These are phyloP conservation scores for Oryzaephilus surinamensis DNA, from an alignment of 1,140 invertebrate species.

Conservation along the genomic window DNA sequence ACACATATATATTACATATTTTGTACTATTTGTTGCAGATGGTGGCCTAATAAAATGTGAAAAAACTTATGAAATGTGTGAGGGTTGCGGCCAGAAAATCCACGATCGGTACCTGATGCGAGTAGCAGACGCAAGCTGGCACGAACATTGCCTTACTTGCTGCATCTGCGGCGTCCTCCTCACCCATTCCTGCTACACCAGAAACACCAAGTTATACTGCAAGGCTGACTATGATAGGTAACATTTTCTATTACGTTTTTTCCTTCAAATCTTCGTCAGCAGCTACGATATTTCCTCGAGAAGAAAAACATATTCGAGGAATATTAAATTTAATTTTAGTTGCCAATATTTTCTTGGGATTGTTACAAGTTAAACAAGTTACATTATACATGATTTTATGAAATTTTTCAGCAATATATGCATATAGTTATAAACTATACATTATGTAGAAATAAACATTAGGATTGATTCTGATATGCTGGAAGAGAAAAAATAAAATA, in stretches of 20 bases:
- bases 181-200: conserved; percentile 78
- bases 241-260: conserved; percentile 12
- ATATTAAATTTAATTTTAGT: too few relatives aligned
- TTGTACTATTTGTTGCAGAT: conserved; percentile 30
- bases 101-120: conserved; percentile 86
- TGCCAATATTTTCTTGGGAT: too few relatives aligned
- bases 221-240: conserved; percentile 89
- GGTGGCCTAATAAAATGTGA: conserved; percentile 51
- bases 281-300: neutral
- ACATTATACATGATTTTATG: too few relatives aligned
- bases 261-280: conserved; percentile 7
- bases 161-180: conserved; percentile 79
- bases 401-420: too few relatives aligned
- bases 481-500: too few relatives aligned
- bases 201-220: conserved; percentile 91
- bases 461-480: too few relatives aligned
- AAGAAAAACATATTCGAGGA: neutral
- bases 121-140: conserved; percentile 84
- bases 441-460: too few relatives aligned
- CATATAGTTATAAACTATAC: too few relatives aligned
- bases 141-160: conserved; percentile 87
- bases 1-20: neutral
- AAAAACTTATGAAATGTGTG: conserved; percentile 66
- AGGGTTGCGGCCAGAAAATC: conserved; percentile 85
- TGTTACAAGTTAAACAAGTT: too few relatives aligned